Evolutionary conservation across 2,888 invertebrate species (phyloP).

Genomic region (Plusia festucae): DNA sequence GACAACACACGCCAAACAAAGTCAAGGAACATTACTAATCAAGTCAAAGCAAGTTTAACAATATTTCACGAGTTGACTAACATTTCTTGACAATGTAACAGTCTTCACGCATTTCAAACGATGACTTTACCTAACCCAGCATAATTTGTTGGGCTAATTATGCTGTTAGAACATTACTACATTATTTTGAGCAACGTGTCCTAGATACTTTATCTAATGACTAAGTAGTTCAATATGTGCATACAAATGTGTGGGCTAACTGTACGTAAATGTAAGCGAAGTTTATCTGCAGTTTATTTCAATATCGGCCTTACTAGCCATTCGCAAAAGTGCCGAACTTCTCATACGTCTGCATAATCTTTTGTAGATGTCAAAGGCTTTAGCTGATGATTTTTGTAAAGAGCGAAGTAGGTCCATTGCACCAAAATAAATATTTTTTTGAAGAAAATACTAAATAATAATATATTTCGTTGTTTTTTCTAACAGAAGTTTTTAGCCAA

Average conservation of each 20-base stretch:
- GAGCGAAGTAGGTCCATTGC: background rate
- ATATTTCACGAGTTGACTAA: slow-evolving; percentile 25
- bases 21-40: background rate
- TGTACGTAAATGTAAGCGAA: background rate
- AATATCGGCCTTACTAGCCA: too few species aligned
- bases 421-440: background rate
- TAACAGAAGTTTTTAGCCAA: too few species aligned
- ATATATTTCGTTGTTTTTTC: too few species aligned
- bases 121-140: slow-evolving; percentile 11
- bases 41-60: slow-evolving; percentile 17
- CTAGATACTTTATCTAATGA: slow-evolving; percentile 52
- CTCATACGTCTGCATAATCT: too few species aligned
- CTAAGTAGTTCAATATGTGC: slow-evolving; percentile 30
- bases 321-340: too few species aligned
- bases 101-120: slow-evolving; percentile 21
- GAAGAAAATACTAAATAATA: too few species aligned
- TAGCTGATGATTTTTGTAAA: too few species aligned
- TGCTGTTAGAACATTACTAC: slow-evolving; percentile 15
- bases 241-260: slow-evolving; percentile 26
- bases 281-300: background rate
- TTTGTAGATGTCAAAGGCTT: too few species aligned
- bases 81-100: slow-evolving; percentile 35
- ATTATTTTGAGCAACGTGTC: slow-evolving; percentile 44
- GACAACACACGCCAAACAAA: background rate
- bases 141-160: slow-evolving; percentile 35